Conservation (phyloP, 2,113 vertebrate species). For the Acanthochromis polyacanthus region DNA sequence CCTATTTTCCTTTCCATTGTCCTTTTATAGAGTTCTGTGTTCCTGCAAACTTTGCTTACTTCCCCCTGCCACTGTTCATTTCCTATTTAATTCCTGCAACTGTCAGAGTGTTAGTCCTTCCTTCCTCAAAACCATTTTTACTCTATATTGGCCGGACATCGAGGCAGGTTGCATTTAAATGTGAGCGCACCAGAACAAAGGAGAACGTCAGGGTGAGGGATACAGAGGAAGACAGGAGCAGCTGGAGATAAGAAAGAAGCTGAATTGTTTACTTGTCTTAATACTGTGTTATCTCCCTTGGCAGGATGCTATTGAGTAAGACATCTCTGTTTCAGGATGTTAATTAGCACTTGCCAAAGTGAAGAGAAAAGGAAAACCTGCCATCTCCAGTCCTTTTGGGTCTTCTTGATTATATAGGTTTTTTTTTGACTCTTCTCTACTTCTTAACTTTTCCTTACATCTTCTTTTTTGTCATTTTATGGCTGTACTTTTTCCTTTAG, state of each 20-base stretch:
- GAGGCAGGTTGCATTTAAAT: constrained; percentile 49
- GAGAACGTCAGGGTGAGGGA: constrained; percentile 36
- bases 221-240: constrained; percentile 13
- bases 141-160: constrained; percentile 26
- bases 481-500: neutral
- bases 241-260: constrained; percentile 14
- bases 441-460: neutral
- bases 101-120: constrained; percentile 17
- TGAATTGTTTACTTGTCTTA: constrained; percentile 11
- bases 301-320: constrained; percentile 57
- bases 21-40: neutral
- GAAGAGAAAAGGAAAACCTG: constrained; percentile 19
- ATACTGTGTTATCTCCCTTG: constrained; percentile 54
- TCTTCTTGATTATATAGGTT: constrained; percentile 6
- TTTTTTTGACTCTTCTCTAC: neutral
- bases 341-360: constrained; percentile 47
- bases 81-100: constrained; percentile 15
- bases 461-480: neutral
- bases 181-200: constrained; percentile 18
- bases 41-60: neutral
- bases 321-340: constrained; percentile 36
- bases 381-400: constrained; percentile 6
- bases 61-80: neutral
- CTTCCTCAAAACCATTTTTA: constrained; percentile 25
- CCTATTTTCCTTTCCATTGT: neutral